phyloP scores from a whole-genome alignment of 2,888 invertebrate genomes.

The Amphimallon solstitiale region DNA sequence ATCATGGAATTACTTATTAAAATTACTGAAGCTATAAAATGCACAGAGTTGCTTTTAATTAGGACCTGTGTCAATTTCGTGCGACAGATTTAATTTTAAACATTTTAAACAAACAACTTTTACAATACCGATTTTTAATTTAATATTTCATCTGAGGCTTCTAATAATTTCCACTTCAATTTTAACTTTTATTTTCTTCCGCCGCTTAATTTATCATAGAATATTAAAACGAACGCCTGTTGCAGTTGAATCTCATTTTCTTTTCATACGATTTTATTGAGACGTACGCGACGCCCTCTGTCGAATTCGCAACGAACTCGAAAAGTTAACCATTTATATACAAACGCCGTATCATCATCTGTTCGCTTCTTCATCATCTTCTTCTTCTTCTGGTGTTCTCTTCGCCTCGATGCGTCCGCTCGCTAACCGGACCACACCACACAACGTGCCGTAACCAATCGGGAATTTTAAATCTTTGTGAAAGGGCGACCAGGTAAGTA shows the following conservation, averaged over 20 bases:
- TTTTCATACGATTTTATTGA: slow-evolving; percentile 13
- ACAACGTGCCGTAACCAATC: slow-evolving; percentile 58
- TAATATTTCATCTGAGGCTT: too few relatives aligned
- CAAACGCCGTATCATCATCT: neutral
- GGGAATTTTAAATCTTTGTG: slow-evolving; percentile 51
- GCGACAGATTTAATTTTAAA: too few relatives aligned
- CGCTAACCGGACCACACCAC: slow-evolving; percentile 49
- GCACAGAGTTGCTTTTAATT: too few relatives aligned
- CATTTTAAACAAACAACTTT: too few relatives aligned
- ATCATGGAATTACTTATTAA: too few relatives aligned
- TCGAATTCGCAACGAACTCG: slow-evolving; percentile 14
- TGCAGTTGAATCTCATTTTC: neutral
- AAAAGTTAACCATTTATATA: neutral
- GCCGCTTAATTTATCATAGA: neutral
- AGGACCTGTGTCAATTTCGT: too few relatives aligned
- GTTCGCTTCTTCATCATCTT: slow-evolving; percentile 23
- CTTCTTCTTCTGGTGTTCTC: neutral
- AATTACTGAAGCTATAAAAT: too few relatives aligned
- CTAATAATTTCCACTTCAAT: too few relatives aligned
- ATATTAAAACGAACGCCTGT: neutral
- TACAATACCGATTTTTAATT: too few relatives aligned
- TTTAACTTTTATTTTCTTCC: too few relatives aligned
- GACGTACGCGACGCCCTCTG: slow-evolving; percentile 5
- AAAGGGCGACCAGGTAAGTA: slow-evolving; percentile 39
- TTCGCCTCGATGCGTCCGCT: neutral